Evolutionary conservation across 2,797 vertebrate species (phyloP).

Genomic region (Paguma larvata): DNA sequence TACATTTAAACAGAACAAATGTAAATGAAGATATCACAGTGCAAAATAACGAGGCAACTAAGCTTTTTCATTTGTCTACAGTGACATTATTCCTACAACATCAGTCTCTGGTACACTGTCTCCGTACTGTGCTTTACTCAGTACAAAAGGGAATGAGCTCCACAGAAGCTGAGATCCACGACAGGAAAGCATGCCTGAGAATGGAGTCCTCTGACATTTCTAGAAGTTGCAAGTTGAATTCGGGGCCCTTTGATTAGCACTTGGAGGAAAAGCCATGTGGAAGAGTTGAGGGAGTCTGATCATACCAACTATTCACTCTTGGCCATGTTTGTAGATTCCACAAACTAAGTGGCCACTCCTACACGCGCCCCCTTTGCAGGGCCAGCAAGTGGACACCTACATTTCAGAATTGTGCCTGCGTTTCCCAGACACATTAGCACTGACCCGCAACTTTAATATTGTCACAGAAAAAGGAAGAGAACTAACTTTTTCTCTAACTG

Average conservation of each 20-base stretch:
- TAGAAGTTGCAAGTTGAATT: slow-evolving; percentile 9
- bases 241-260: neutral
- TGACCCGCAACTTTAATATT: neutral
- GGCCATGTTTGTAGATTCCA: neutral
- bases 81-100: neutral
- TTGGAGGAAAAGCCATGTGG: neutral
- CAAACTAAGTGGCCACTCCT: neutral
- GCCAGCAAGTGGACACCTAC: neutral
- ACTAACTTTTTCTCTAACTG: neutral
- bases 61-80: neutral
- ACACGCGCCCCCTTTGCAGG: neutral
- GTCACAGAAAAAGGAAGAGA: neutral
- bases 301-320: neutral
- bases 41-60: slow-evolving; percentile 5
- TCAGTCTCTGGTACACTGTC: neutral
- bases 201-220: neutral
- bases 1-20: slow-evolving; percentile 20
- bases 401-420: neutral
- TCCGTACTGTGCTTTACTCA: neutral
- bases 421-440: neutral
- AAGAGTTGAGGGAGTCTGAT: neutral
- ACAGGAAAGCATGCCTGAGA: neutral
- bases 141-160: neutral
- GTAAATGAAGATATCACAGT: neutral
- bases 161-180: neutral